Base-by-base conservation (phyloP, 2,113 vertebrate genomes). In the Lagenorhynchus albirostris region DNA sequence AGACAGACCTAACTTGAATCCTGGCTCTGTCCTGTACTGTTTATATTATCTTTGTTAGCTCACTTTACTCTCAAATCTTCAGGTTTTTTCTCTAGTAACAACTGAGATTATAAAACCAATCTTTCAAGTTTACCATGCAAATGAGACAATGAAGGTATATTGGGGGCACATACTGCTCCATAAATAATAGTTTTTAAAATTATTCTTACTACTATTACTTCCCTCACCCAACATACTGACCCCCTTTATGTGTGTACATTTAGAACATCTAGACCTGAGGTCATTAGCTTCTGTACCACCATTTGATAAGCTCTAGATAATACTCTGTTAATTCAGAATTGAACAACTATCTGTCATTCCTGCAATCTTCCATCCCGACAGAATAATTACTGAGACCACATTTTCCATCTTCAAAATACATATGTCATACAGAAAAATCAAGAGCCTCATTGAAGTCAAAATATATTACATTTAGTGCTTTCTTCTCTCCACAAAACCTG, bases 401-500 rank as follows among this genome's bases (percentile, higher is more conserved):
- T 62, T 89, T 92, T 89, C 41, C 36, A 71, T 29, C 11, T 85
- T 91, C 33, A 68, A 73, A 95, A 88, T 65, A 50, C 7, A 88
- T 82, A 93, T 15, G 53, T 85, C 36, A 93, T 41, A 41, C 7
- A 87, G 44, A 47, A 73, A 86, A 81, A 25, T 47, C 10, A 89
- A 89, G 62, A 76, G 1, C 9, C 82, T 83, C 53, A 71, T 65
- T 88, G n/a, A 97, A 96, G 10, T 94, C 18, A 85, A 89, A 96
- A 92, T 91, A 60, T 76, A 85, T 65, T 93, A 77, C 12, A 85
- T 67, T 95, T 67, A 60, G 36, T 71, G 1, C 58, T 98, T 97
- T 15, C 29, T 91, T 12, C 26, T 87, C 21, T 73, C 41, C 11
- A 70, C 13, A 33, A 92, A 74, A 80, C 0, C 9, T 91, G 65